Conservation (phyloP, 2,113 vertebrate genomes). For the Alligator mississippiensis region DNA sequence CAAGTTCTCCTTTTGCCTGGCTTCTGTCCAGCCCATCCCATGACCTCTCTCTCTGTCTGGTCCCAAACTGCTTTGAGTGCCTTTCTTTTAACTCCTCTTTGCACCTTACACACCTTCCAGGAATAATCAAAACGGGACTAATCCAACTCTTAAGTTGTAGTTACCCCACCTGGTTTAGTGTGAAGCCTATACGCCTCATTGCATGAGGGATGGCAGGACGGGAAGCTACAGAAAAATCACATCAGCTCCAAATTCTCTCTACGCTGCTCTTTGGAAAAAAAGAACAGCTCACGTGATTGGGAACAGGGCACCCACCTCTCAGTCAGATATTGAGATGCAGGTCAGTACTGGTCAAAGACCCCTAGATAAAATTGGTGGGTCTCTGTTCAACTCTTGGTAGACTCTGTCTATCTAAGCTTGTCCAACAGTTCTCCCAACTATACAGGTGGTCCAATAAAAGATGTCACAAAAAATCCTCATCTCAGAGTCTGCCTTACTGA, state of each 20-base stretch:
- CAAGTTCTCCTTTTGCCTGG: no score
- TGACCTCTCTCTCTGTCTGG: no score
- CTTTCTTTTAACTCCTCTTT: neutral
- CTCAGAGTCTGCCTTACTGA: neutral
- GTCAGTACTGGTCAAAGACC: no score
- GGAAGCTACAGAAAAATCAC: neutral
- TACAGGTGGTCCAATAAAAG: no score
- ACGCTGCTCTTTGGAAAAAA: neutral
- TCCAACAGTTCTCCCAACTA: no score
- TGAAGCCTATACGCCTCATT: neutral
- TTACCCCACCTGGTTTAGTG: neutral
- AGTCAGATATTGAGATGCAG: no score
- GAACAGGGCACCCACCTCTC: no score
- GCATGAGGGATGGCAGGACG: neutral
- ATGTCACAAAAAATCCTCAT: no score
- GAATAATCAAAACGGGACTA: slow-evolving; percentile 1
- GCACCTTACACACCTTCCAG: neutral
- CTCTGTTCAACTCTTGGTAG: neutral
- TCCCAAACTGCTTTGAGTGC: accelerated
- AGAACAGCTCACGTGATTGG: no score
- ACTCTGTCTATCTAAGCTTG: no score
- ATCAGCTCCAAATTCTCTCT: neutral
- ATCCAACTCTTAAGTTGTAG: neutral
- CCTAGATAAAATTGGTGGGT: neutral
- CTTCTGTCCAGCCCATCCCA: no score